These are phyloP conservation scores for Onychomys arenicola DNA, from an alignment of 2,797 vertebrate species.

Conservation along the genomic window DNA sequence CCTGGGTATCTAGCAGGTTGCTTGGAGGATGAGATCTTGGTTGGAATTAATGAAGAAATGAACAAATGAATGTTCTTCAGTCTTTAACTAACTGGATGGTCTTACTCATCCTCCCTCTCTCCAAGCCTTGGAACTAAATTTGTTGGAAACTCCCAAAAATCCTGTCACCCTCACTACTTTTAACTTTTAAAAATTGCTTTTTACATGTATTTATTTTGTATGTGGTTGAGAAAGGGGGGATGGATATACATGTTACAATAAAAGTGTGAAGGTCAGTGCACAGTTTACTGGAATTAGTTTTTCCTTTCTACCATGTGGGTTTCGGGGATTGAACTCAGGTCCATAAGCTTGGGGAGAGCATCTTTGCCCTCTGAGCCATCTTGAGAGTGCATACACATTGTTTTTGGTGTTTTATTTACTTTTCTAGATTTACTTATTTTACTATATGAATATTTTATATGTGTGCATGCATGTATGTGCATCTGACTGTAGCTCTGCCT, in stretches of 20 bases:
- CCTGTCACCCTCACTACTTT: not conserved
- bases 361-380: not conserved
- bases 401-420: not conserved
- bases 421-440: not conserved
- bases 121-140: not conserved
- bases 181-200: not conserved
- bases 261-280: not conserved
- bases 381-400: not conserved
- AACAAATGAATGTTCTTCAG: not conserved
- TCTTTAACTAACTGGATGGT: not conserved
- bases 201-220: not conserved
- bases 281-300: not conserved
- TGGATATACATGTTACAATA: not conserved
- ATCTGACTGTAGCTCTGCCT: not conserved
- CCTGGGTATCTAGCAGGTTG: not conserved
- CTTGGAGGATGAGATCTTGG: not conserved
- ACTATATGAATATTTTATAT: not conserved
- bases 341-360: not conserved
- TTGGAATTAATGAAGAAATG: not conserved
- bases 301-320: not conserved
- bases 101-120: not conserved
- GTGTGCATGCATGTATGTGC: not conserved
- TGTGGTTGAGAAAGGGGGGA: not conserved
- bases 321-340: not conserved
- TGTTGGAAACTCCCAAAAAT: conserved; percentile 38